Evolutionary conservation across 2,888 invertebrate species (phyloP), one percentile per base, ranked within the genome.

Genomic region (Lithophane ornitopus): DNA sequence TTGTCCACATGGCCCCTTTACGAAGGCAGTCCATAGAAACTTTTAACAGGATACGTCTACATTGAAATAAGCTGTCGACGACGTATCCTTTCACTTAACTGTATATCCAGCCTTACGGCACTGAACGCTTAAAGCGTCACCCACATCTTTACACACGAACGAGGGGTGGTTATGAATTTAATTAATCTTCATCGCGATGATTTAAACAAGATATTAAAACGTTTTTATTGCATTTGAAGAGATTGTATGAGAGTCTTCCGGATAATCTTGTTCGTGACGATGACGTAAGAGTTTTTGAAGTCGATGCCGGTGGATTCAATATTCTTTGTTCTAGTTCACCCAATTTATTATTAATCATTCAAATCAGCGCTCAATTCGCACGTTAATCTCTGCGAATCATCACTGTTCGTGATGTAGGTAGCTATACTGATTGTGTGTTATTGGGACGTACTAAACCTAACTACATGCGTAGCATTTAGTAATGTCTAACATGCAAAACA

Each of bases 151-250:
- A 89, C 68, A 82, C 82, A 84, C 84, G 90, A 92, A 91, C 90
- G 89, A 90, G 91, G 91, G 91, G 91, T 91, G 90, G 89, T 92
- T 92, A 92, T 93, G 90, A 93, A 93, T 93, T 93, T 91, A 92
- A 93, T 93, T 93, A 93, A 92, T 92, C 88, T 89, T 84, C 81
- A 34, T 73, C 74, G 82, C 88, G 85, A 89, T 90, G 85, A 92
- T 91, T 89, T 90, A 86, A 90, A 85, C 88, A 88, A 79, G 85
- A 87, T 87, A 84, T 82, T 88, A 87, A 85, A 84, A 85, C 76
- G 77, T 81, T 87, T 86, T 87, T 79, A 80, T 76, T 78, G 62
- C 39, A 54, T 84, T 79, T 61, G 14, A 62, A 63, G 70, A 72
- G 26, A 74, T 72, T 70, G 26, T 76, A 9, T 7, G n/a, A 52